Conservation (phyloP, 2,888 invertebrate genomes). For the Elaeidobius kamerunicus region DNA sequence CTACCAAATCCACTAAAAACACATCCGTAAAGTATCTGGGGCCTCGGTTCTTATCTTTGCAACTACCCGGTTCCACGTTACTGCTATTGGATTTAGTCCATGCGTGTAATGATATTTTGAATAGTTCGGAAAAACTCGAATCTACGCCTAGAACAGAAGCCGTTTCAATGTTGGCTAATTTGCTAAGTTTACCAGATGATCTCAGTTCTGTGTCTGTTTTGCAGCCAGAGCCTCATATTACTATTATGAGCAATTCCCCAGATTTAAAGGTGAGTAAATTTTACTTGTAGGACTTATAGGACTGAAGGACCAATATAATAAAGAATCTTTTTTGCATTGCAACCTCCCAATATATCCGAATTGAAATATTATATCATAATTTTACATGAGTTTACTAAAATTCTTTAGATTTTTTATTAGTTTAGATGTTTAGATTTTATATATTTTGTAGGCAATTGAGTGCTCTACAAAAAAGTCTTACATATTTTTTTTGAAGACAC, state of each 20-base stretch:
- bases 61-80: slow-evolving; percentile 85
- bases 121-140: slow-evolving; percentile 70
- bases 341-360: too few species aligned
- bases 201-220: slow-evolving; percentile 56
- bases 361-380: too few species aligned
- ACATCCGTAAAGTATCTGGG: slow-evolving; percentile 76
- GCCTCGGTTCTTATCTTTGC: slow-evolving; percentile 79
- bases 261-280: slow-evolving; percentile 65
- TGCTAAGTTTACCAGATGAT: slow-evolving; percentile 76
- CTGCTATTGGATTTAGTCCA: slow-evolving; percentile 86
- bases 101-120: slow-evolving; percentile 83
- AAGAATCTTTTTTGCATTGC: too few species aligned
- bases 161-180: slow-evolving; percentile 81
- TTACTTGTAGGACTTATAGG: too few species aligned
- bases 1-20: slow-evolving; percentile 73
- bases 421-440: too few species aligned
- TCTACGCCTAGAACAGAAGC: slow-evolving; percentile 81
- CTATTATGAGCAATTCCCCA: slow-evolving; percentile 60
- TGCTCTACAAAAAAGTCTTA: too few species aligned
- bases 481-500: too few species aligned
- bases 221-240: slow-evolving; percentile 58
- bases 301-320: too few species aligned
- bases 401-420: too few species aligned
- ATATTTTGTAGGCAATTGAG: too few species aligned
- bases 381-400: too few species aligned